Evolutionary conservation across 2,113 vertebrate genomes (phyloP).

Genomic region (Monopterus albus): DNA sequence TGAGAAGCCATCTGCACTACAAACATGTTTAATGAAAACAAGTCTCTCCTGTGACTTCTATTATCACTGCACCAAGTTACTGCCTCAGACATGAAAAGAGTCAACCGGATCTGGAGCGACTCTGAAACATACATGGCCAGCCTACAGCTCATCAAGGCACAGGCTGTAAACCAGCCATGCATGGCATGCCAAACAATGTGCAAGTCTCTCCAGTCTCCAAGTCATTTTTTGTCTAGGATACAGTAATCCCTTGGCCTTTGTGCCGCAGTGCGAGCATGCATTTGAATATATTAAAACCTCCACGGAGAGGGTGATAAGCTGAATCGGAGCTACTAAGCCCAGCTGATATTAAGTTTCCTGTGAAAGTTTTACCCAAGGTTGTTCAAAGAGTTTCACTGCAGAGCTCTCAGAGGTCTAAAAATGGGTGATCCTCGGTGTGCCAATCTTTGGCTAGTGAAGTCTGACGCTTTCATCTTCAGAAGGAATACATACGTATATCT

Average conservation of each 20-base stretch:
- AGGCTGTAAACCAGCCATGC: slow-evolving; percentile 55
- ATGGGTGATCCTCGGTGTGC: slow-evolving; percentile 10
- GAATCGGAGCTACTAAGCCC: slow-evolving; percentile 45
- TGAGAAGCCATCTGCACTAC: not conserved
- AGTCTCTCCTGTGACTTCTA: not conserved
- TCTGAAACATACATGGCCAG: slow-evolving; percentile 37
- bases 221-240: slow-evolving; percentile 63
- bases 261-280: slow-evolving; percentile 63
- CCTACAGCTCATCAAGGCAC: slow-evolving; percentile 51
- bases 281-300: slow-evolving; percentile 67
- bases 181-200: slow-evolving; percentile 53
- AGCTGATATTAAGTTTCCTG: slow-evolving; percentile 51
- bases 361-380: slow-evolving; percentile 57
- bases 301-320: slow-evolving; percentile 52
- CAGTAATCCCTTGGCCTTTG: slow-evolving; percentile 65
- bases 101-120: not conserved
- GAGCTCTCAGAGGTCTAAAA: slow-evolving; percentile 32
- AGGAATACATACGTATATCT: not conserved
- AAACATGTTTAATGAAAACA: slow-evolving; percentile 7
- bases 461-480: slow-evolving; percentile 44
- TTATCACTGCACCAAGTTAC: slow-evolving; percentile 2
- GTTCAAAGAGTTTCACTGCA: slow-evolving; percentile 53
- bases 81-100: slow-evolving; percentile 15
- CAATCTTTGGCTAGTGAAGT: slow-evolving; percentile 7
- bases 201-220: slow-evolving; percentile 52